A percentile compares a stretch with the other conserved stretches of the same genome.
Conservation (phyloP, 2,888 invertebrate genomes). For the Caenorhabditis virilis region DNA sequence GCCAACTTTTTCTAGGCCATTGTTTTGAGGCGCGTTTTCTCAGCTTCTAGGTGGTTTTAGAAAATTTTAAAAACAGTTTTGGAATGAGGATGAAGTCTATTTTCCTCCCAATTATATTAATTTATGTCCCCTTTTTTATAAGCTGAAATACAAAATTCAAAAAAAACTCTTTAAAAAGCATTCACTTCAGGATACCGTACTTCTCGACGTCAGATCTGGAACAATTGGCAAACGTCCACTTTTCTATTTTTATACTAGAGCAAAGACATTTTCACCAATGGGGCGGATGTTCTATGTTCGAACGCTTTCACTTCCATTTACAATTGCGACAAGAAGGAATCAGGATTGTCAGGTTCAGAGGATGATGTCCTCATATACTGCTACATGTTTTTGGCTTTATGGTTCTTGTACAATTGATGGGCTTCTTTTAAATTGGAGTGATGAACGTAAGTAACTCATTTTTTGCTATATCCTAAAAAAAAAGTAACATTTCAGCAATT, state of each 20-base stretch:
- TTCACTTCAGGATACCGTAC: slow-evolving; percentile 44
- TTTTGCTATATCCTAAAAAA: not conserved
- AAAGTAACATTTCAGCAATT: slow-evolving; percentile 46
- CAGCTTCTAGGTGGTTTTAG: too few species aligned
- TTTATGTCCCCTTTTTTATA: too few species aligned
- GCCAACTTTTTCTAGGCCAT: too few species aligned
- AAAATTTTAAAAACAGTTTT: too few species aligned
- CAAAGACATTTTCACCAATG: slow-evolving; percentile 46
- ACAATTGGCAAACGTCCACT: slow-evolving; percentile 64
- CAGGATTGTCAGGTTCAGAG: slow-evolving; percentile 67
- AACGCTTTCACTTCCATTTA: slow-evolving; percentile 65
- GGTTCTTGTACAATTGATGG: slow-evolving; percentile 57
- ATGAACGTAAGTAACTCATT: slow-evolving; percentile 32
- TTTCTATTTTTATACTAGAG: slow-evolving; percentile 65
- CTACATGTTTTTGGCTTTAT: slow-evolving; percentile 67
- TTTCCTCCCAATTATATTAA: too few species aligned
- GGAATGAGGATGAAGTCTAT: too few species aligned
- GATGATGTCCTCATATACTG: slow-evolving; percentile 68
- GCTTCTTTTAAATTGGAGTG: slow-evolving; percentile 56
- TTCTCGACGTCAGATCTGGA: slow-evolving; percentile 34
- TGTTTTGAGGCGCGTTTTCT: too few species aligned
- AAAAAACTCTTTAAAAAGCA: too few species aligned
- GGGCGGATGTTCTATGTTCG: slow-evolving; percentile 39
- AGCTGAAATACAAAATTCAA: too few species aligned
- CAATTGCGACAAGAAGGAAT: slow-evolving; percentile 65